Evolutionary conservation across 1,140 invertebrate species (phyloP).

Genomic region (Monomorium pharaonis): DNA sequence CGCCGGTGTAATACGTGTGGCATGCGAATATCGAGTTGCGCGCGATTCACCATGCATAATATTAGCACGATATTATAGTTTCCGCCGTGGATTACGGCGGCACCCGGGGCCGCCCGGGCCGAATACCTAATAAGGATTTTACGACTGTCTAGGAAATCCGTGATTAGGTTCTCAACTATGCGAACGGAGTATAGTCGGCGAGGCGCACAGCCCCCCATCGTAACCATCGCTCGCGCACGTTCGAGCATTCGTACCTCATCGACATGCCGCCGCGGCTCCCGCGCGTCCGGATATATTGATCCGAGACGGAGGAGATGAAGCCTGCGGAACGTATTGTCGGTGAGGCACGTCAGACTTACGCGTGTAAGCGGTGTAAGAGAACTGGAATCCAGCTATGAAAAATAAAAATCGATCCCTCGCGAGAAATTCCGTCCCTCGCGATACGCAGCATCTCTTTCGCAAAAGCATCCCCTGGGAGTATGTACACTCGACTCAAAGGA

Average conservation of each 20-base stretch:
- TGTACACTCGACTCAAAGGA: neutral
- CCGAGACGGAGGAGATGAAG: constrained; percentile 10
- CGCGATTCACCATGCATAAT: constrained; percentile 55
- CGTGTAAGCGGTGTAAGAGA: neutral
- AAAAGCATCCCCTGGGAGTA: neutral
- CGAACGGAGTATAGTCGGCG: too few relatives aligned
- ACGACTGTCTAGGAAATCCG: constrained; percentile 56
- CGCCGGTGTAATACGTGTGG: constrained; percentile 38
- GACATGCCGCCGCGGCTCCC: constrained; percentile 30
- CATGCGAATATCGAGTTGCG: constrained; percentile 50
- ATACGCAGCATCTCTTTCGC: neutral
- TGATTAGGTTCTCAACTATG: constrained; percentile 58
- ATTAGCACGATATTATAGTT: constrained; percentile 57
- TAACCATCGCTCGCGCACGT: constrained; percentile 37
- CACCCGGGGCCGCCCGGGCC: neutral
- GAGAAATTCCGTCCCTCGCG: neutral
- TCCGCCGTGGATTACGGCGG: constrained; percentile 38
- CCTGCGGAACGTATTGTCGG: neutral
- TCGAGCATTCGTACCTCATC: constrained; percentile 48
- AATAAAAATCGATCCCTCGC: constrained; percentile 13
- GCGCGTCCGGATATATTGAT: constrained; percentile 47
- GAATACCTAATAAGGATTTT: constrained; percentile 59
- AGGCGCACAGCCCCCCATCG: too few relatives aligned
- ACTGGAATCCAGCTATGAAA: neutral
- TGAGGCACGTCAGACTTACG: neutral